Conservation (phyloP, 1,140 invertebrate genomes). For the Lordiphosa collinella region DNA sequence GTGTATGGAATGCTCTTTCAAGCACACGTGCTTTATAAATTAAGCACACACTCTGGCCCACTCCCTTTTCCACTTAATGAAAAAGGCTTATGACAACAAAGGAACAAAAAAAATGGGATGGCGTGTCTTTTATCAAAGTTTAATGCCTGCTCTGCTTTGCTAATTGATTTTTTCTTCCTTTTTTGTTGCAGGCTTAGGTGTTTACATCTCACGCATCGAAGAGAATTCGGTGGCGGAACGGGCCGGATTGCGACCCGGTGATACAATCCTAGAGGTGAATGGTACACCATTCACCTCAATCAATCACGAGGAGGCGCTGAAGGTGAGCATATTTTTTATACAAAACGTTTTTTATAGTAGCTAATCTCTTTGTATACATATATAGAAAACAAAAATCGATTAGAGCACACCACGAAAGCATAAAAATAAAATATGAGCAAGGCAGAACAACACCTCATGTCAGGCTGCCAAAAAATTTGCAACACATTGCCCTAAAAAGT, state of each 20-base stretch:
- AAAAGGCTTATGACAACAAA: slow-evolving; percentile 43
- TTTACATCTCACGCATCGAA: slow-evolving; percentile 93
- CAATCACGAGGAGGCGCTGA: slow-evolving; percentile 92
- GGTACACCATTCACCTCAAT: slow-evolving; percentile 92
- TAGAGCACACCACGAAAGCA: slow-evolving; percentile 41
- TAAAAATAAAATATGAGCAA: neutral
- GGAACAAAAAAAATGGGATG: slow-evolving; percentile 15
- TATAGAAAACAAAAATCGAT: slow-evolving; percentile 46
- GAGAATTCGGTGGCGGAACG: slow-evolving; percentile 92
- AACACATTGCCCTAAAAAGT: slow-evolving; percentile 2
- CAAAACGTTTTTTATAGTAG: slow-evolving; percentile 47
- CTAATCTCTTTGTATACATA: slow-evolving; percentile 41
- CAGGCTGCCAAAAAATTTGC: neutral
- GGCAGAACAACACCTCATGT: neutral
- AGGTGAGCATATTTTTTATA: slow-evolving; percentile 83
- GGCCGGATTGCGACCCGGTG: slow-evolving; percentile 90
- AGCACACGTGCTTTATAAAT: slow-evolving; percentile 64
- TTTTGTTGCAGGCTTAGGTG: slow-evolving; percentile 85
- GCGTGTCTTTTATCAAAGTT: slow-evolving; percentile 17
- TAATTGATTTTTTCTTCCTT: slow-evolving; percentile 61
- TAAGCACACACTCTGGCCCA: slow-evolving; percentile 66
- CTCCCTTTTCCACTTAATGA: slow-evolving; percentile 56
- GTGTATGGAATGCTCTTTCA: slow-evolving; percentile 23
- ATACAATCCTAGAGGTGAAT: slow-evolving; percentile 94
- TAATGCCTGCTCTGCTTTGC: slow-evolving; percentile 31